Conservation (phyloP, 2,113 vertebrate species). For the Sylvia atricapilla region DNA sequence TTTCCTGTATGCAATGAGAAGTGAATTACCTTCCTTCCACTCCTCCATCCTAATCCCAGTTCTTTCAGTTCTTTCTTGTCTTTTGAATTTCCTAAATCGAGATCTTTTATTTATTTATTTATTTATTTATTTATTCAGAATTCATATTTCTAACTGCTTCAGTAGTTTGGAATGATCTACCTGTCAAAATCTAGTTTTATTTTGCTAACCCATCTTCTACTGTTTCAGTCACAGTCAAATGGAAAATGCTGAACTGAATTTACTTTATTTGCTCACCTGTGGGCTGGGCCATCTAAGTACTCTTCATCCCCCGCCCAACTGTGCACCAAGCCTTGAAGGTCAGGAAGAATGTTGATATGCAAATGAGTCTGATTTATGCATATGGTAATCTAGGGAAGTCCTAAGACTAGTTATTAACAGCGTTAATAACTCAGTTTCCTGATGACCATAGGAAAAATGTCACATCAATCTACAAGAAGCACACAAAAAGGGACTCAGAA, state of each 20-base stretch:
- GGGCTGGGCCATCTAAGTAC: not conserved
- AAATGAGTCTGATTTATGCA: not conserved
- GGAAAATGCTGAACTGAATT: not conserved
- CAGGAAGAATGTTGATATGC: not conserved
- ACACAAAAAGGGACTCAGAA: not conserved
- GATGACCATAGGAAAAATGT: not conserved
- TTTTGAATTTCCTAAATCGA: not conserved
- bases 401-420: not conserved
- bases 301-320: not conserved
- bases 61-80: not conserved
- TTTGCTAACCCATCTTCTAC: not conserved
- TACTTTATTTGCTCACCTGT: accelerated
- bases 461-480: not conserved
- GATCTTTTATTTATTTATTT: not conserved
- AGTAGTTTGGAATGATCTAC: not conserved
- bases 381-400: not conserved
- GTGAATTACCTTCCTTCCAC: accelerated
- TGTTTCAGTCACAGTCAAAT: not conserved
- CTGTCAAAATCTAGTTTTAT: not conserved
- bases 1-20: not conserved
- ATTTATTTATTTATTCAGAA: not conserved
- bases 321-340: not conserved
- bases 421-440: not conserved
- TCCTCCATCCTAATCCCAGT: not conserved
- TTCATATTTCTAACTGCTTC: not conserved